Base-by-base conservation (phyloP, 2,797 vertebrate species). In the Acestrorhynchus altus region DNA sequence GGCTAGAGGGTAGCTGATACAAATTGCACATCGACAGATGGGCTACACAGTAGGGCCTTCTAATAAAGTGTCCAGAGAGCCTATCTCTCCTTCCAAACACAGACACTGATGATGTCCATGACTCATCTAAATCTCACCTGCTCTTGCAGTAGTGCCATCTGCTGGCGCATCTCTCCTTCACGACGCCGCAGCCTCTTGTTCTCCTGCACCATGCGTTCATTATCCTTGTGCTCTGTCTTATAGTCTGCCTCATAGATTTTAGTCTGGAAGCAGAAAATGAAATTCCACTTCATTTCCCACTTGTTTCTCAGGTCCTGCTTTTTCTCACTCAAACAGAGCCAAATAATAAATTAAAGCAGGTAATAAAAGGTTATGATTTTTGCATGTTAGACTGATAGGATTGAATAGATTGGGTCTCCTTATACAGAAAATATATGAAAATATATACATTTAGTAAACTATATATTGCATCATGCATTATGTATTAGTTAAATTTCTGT, bases 161-260 rank as follows among this genome's bases (percentile, higher is more conserved):
- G 91, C 87, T 94, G 93, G 22, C 88, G 86, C 91, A 91, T 94
- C 56, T 95, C 93, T 68, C 89, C 91, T 77, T 92, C 90, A 76
- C 92, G 93, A 84, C 81, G 91, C 81, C 88, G 89, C 72, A 95
- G 86, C 75, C 87, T 92, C 20, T 87, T 89, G 81, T 94, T 95
- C 83, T 95, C 93, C 72, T 91, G 90, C 81, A 88, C 86, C 1
- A 92, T 94, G 54, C 91, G 87, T 79, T 95, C 91, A 68, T 93
- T 91, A 74, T 93, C 90, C 28, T 90, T 92, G 31, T 94, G 93
- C 82, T 94, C 93, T 0, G 85, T 93, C 81, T 92, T 90, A 87
- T 91, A 94, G 74, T 94, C 93, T 4, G 90, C 91, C 71, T 94
- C 92, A 78, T 94, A 94, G 82, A 94, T 92, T 83, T 93, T 87